Base-by-base conservation (phyloP, 2,797 vertebrate genomes). In the Parauchenoglanis ngamensis region DNA sequence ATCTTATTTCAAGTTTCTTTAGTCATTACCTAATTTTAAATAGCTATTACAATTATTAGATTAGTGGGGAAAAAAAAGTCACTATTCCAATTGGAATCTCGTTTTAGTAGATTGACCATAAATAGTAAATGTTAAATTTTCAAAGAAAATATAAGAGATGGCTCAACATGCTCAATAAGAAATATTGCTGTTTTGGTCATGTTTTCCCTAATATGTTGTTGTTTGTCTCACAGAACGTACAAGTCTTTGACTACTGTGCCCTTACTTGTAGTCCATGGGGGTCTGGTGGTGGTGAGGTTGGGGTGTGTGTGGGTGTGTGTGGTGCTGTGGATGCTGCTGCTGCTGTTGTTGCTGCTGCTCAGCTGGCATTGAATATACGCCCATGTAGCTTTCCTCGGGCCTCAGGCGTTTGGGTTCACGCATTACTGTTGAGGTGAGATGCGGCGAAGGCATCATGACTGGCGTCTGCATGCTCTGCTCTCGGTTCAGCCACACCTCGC, bases 261-360 rank as follows among this genome's bases (percentile, higher is more conserved):
- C 96, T 80, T 97, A 99, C 98, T 99, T 99, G 96, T 99, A 99
- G 94, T 99, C 98, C 86, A 99, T 96, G 28, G 98, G 95, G 86
- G 97, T 95, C 93, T 98, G 98, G 92, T 98, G 95, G 87, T 96
- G 95, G 77, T 92, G 92, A 63, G 90, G 90, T 91, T 96, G 96
- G 56, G 95, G 96, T 77, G 96, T 94, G 92, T 95, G 95, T 86
- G 94, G 93, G 87, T 95, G 95, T 82, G 91, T 12, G 73, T 95
- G 95, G 13, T 92, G 94, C 85, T 92, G 95, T 87, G 93, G 89
- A 46, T 75, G 86, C 7, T 67, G 87, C 25, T 80, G 94, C 87
- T 94, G 94, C 90, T 93, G 95, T 57, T 92, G 98, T 90, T 93
- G 95, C 61, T 92, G 98, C 94, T 98, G 98, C 91, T 99, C 98